Evolutionary conservation across 2,888 invertebrate genomes (phyloP).

Genomic region (Rotaria magnacalcarata): DNA sequence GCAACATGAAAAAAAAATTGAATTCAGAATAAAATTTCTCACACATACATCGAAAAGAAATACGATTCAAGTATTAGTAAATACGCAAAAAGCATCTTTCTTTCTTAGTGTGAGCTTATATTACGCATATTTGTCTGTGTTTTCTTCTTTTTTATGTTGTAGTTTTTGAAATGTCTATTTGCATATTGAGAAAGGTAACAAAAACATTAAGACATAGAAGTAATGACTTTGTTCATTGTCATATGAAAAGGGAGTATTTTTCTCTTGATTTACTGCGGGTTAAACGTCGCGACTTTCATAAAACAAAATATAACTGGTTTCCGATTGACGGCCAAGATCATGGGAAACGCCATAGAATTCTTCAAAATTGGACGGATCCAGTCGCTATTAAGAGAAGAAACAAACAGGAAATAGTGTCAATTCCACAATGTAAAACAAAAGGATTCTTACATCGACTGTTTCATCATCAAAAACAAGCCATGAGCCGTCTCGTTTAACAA

Average conservation of each 20-base stretch:
- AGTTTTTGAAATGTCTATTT: too few relatives aligned
- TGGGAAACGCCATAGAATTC: slow-evolving; percentile 98
- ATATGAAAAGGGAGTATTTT: neutral
- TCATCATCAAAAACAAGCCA: slow-evolving; percentile 99
- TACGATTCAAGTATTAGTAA: neutral
- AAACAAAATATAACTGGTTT: slow-evolving; percentile 98
- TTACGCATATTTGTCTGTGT: neutral
- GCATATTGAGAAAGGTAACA: neutral
- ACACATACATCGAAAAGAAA: neutral
- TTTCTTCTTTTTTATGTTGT: too few relatives aligned
- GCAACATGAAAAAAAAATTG: neutral
- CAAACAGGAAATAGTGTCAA: neutral
- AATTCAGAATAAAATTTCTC: neutral
- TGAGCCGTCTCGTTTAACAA: slow-evolving; percentile 97
- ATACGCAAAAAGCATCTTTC: neutral
- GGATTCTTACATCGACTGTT: slow-evolving; percentile 86
- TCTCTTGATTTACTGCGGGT: too few relatives aligned
- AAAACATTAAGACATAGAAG: neutral
- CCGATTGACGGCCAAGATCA: slow-evolving; percentile 96
- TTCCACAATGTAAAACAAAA: slow-evolving; percentile 40
- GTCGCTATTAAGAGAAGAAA: neutral
- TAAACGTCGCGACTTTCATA: slow-evolving; percentile 62
- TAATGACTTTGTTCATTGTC: neutral
- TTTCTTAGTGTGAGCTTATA: neutral
- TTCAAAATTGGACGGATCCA: slow-evolving; percentile 68